Conservation (phyloP, 2,113 vertebrate genomes). For the Baryphthengus martii region DNA sequence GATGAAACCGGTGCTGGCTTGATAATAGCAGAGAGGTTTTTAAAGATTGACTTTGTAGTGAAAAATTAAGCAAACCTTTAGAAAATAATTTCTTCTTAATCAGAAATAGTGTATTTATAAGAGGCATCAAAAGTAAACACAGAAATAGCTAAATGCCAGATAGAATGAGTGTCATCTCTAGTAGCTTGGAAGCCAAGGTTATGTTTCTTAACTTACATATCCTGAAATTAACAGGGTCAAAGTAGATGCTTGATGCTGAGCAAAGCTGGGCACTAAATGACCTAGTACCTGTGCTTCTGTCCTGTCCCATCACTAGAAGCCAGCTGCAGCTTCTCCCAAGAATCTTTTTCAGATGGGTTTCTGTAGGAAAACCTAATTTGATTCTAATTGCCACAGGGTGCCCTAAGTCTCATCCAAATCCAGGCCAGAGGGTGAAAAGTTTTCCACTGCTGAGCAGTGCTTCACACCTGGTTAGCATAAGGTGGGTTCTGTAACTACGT, state of each 20-base stretch:
- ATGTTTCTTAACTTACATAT: background rate
- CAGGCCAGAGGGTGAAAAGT: background rate
- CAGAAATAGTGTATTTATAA: slow-evolving; percentile 11
- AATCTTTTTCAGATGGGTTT: background rate
- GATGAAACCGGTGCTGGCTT: slow-evolving; percentile 43
- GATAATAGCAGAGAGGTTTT: slow-evolving; percentile 49
- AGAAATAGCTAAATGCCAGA: background rate
- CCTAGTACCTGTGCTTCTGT: background rate
- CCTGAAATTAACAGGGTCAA: background rate
- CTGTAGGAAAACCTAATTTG: background rate
- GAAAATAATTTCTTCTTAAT: background rate
- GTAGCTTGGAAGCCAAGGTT: background rate
- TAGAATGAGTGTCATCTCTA: background rate
- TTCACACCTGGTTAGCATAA: background rate
- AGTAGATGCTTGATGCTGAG: background rate
- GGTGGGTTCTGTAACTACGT: background rate
- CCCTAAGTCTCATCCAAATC: background rate
- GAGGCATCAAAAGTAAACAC: slow-evolving; percentile 43
- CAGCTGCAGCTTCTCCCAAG: background rate
- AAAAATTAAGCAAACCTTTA: slow-evolving; percentile 46
- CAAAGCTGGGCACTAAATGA: background rate
- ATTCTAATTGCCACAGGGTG: background rate
- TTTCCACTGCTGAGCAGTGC: background rate
- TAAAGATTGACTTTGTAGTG: slow-evolving; percentile 58
- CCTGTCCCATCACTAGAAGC: background rate